A percentile compares a stretch with the other conserved stretches of the same genome.
phyloP scores from a whole-genome alignment of 2,888 invertebrate genomes.

The Proisotoma minuta region DNA sequence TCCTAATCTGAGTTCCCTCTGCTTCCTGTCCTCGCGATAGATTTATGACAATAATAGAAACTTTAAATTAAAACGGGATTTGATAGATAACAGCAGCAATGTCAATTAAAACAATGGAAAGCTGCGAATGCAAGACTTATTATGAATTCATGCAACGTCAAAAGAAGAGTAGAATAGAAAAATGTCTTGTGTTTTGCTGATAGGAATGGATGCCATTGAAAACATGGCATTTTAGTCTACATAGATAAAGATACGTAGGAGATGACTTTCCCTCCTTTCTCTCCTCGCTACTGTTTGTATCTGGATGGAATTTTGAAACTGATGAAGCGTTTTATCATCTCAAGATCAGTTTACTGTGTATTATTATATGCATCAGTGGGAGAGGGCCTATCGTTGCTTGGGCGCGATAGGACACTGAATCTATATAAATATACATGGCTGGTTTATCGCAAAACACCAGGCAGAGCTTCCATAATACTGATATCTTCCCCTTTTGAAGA shows the following conservation, averaged over 20 bases:
- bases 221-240: neutral
- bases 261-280: slow-evolving; percentile 2
- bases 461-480: no score
- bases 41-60: neutral
- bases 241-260: neutral
- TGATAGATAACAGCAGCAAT: neutral
- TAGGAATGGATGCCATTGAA: neutral
- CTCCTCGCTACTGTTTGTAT: neutral
- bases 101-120: neutral
- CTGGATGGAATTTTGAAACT: slow-evolving; percentile 37
- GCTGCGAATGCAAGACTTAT: neutral
- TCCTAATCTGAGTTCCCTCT: neutral
- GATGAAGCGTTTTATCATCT: slow-evolving; percentile 40
- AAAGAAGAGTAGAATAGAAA: neutral
- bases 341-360: slow-evolving; percentile 22
- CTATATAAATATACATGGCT: no score
- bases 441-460: no score
- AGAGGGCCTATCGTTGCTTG: no score
- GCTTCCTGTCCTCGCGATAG: neutral
- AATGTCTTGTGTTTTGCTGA: neutral
- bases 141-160: neutral
- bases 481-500: no score
- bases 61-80: neutral
- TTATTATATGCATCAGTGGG: neutral
- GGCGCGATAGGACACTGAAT: no score